These are phyloP conservation scores for Cosmorhoe ocellata DNA, from an alignment of 2,888 invertebrate species.

Conservation along the genomic window DNA sequence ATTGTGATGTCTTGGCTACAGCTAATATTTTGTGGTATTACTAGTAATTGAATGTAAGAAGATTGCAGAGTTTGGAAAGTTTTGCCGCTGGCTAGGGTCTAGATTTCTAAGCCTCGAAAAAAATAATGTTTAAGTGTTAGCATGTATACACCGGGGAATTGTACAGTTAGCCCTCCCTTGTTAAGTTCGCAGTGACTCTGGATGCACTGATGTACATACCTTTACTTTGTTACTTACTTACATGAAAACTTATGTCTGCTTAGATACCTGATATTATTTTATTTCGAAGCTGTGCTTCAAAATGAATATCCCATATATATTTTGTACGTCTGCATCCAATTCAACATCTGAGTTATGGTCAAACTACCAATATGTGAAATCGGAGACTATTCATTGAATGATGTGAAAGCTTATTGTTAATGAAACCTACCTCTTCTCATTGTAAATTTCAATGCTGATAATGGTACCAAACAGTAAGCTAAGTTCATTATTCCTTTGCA, in stretches of 20 bases:
- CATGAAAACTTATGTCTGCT: slow-evolving; percentile 71
- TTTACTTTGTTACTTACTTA: slow-evolving; percentile 64
- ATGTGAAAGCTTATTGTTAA: slow-evolving; percentile 70
- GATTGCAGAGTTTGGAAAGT: slow-evolving; percentile 79
- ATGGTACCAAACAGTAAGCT: slow-evolving; percentile 78
- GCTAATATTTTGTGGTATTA: slow-evolving; percentile 56
- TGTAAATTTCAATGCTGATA: slow-evolving; percentile 79
- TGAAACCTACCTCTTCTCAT: slow-evolving; percentile 80
- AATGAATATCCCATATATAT: slow-evolving; percentile 56
- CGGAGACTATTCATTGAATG: slow-evolving; percentile 71
- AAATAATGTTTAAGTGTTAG: slow-evolving; percentile 82
- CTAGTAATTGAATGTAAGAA: slow-evolving; percentile 55
- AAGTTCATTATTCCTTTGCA: slow-evolving; percentile 51
- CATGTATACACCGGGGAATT: slow-evolving; percentile 80
- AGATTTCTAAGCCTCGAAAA: slow-evolving; percentile 75
- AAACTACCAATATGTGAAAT: slow-evolving; percentile 75
- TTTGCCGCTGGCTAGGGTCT: slow-evolving; percentile 76
- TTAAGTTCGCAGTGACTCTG: slow-evolving; percentile 81
- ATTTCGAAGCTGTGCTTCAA: slow-evolving; percentile 71
- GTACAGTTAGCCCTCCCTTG: slow-evolving; percentile 83
- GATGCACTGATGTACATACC: slow-evolving; percentile 70
- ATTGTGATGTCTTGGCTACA: slow-evolving; percentile 54
- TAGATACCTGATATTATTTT: slow-evolving; percentile 52
- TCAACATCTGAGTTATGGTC: slow-evolving; percentile 72
- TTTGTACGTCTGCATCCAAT: slow-evolving; percentile 54